These are phyloP conservation scores for Agrotis puta DNA, from an alignment of 2,888 invertebrate genomes.

Conservation along the genomic window DNA sequence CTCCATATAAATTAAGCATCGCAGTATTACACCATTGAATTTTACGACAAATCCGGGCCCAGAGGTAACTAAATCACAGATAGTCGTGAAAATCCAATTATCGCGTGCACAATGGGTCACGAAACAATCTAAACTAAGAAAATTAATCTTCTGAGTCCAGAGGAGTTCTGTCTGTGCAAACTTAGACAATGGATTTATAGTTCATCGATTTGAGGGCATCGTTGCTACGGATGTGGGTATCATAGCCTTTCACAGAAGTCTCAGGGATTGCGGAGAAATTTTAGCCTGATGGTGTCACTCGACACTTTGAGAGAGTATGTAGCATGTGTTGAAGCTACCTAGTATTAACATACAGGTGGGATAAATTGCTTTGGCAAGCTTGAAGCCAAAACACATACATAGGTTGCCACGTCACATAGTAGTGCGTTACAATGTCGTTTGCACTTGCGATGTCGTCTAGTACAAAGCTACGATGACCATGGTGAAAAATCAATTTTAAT, in stretches of 20 bases:
- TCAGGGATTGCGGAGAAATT: constrained; percentile 48
- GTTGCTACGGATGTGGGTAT: constrained; percentile 78
- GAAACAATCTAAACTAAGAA: constrained; percentile 91
- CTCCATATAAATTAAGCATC: constrained; percentile 53
- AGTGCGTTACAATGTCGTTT: neutral
- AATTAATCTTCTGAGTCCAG: constrained; percentile 91
- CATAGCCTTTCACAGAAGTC: constrained; percentile 66
- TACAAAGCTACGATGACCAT: neutral
- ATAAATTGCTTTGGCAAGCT: neutral
- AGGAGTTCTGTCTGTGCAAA: constrained; percentile 89
- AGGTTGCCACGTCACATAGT: neutral
- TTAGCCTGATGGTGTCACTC: constrained; percentile 22
- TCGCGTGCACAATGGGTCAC: constrained; percentile 90
- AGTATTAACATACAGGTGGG: constrained; percentile 2
- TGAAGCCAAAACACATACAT: neutral
- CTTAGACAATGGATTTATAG: constrained; percentile 91
- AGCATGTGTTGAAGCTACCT: neutral
- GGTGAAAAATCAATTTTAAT: neutral
- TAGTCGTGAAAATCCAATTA: constrained; percentile 90
- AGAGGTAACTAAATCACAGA: constrained; percentile 89
- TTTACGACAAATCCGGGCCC: constrained; percentile 76
- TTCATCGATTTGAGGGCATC: constrained; percentile 89
- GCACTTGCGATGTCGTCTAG: too few species aligned
- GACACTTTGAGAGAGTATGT: constrained; percentile 14
- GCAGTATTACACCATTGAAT: constrained; percentile 65